Evolutionary conservation across 2,888 invertebrate species (phyloP), one percentile per base, ranked within the genome.

Genomic region (Nipponacmea schrenckii): DNA sequence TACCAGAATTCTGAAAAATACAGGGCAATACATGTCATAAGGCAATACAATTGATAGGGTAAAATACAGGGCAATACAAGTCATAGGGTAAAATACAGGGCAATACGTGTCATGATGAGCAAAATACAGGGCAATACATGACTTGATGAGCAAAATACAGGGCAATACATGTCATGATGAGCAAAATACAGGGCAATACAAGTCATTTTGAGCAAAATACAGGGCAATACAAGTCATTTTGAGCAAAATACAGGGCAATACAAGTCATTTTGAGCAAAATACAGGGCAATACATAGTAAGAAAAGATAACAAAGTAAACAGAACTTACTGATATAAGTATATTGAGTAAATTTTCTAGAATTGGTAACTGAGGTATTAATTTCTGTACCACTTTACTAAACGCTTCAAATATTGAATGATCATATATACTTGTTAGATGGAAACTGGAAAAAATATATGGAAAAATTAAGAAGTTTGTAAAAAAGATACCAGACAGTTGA

Each of bases 361-460:
- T 96, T 46, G 98, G 96, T 84, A 99, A 91, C 89, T 99, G 98
- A 50, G 97, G 97, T 86, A 99, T 98, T 77, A 99, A 91, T 89
- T 99, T 99, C 89, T 99, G 99, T 68, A 99, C 98, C 76, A 99
- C 98, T 93, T 99, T 99, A 83, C 97, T 98, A 90, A 98, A 98
- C 15, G 99, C 99, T 91, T 99, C 99, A 91, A 99, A 99, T 90
- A 99, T 99, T 79, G 98, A 98, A 90, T 99, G 99, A 90, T 99
- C 99, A 89, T 99, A 99, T 81, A 99, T 99, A 75, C 98, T 98
- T 27, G 98, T 99, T 76, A 98, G 91, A 89, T 99, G 97, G 91
- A 97, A 98, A 76, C 88, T 88, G 84, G 64, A 84, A 83, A 26
- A 67, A 65, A 74, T n/a, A 75, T 73, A 67, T 50, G 67, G 46